Base-by-base conservation (phyloP, 1,140 invertebrate species). In the Trichomalopsis sarcophagae region DNA sequence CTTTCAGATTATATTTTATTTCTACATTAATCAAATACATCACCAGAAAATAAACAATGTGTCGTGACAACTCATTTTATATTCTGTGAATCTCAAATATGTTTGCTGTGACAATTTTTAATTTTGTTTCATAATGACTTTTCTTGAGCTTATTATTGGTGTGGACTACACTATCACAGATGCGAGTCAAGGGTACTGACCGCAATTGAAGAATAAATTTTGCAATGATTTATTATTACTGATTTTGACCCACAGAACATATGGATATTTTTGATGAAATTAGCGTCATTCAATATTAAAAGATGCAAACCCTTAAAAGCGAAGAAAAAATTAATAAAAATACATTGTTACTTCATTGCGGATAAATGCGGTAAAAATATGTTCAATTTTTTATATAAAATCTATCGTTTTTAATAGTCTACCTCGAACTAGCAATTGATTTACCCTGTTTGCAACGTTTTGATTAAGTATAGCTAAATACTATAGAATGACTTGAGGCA, bases 1-100 rank as follows among this genome's bases (percentile, higher is more conserved):
- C 27, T 27, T 23, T 71, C 47, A 71, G 66, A 71, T 82, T 82
- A 85, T 40, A 74, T 80, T 85, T 71, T 85, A 85, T 85, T 85
- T 85, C 68, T 81, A 85, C 17, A 85, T 47, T 74, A 33, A 82
- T 81, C 11, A 47, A 62, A 80, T 84, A 80, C 62, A 73, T 81
- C 47, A 55, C 30, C 79, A 5, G 23, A 79, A 6, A 3, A n/a
- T 1, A 74, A 80, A 80, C 40, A 27, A 84, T 71, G 40, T 79
- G 23, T 17, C 79, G 10, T 14, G 71, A 21, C n/a, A 62, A 62
- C 21, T 62, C 6, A n/a, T 21, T 62, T 62, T 17, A 62, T 62
- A 36, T n/a, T 5, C 55, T 7, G n/a, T 7, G 4, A 62, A 44
- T n/a, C 4, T 62, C 21, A 62, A 62, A n/a, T 21, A 7, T 62